A percentile compares a stretch with the other conserved stretches of the same genome.
These are phyloP conservation scores for Gastracanthus pulcherrimus DNA, from an alignment of 2,888 invertebrate genomes.

Conservation along the genomic window DNA sequence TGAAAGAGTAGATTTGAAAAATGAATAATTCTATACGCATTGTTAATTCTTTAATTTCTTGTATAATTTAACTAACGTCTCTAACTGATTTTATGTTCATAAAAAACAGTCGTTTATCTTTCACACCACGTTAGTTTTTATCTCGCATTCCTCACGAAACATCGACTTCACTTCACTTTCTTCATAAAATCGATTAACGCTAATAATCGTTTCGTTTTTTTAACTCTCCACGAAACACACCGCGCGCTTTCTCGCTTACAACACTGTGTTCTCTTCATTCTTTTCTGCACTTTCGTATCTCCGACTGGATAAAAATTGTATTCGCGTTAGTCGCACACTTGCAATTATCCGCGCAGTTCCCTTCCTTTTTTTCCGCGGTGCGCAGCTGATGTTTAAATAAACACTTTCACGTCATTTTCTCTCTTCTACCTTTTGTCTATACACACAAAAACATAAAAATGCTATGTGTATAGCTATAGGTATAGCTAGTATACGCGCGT, in stretches of 20 bases:
- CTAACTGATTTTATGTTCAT: too few species aligned
- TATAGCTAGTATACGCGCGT: too few species aligned
- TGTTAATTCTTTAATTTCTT: too few species aligned
- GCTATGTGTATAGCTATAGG: too few species aligned
- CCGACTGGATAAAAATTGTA: slow-evolving; percentile 7
- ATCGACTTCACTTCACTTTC: background rate
- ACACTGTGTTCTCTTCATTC: background rate
- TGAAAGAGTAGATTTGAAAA: too few species aligned
- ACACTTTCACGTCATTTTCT: slow-evolving; percentile 42
- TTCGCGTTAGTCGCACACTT: background rate
- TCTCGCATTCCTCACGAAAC: background rate
- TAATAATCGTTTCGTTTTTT: background rate
- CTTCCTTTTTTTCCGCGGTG: background rate
- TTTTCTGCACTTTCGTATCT: slow-evolving; percentile 4
- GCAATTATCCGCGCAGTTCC: background rate
- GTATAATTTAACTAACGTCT: too few species aligned
- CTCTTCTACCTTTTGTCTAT: too few species aligned
- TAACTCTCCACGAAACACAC: background rate
- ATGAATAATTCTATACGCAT: too few species aligned
- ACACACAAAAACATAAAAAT: background rate
- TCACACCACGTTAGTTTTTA: background rate
- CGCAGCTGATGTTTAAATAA: background rate
- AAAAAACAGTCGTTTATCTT: too few species aligned
- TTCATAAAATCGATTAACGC: background rate
- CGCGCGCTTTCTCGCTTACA: background rate